A percentile compares a stretch with the other conserved stretches of the same genome.
Conservation (phyloP, 2,113 vertebrate species). For the Gorilla gorilla region DNA sequence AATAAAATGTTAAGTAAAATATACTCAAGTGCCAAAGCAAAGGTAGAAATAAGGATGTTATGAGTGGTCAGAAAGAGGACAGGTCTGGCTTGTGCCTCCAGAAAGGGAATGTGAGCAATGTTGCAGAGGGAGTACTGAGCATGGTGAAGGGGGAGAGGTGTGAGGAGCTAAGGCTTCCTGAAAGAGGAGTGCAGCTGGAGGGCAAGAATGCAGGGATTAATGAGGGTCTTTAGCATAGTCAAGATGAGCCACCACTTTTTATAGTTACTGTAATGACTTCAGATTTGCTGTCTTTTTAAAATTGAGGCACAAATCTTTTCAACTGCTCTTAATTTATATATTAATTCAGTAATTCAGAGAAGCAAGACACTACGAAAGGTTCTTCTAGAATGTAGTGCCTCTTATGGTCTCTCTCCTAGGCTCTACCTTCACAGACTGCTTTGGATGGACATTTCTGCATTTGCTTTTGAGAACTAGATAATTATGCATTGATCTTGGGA, state of each 20-base stretch:
- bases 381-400: not conserved
- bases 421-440: not conserved
- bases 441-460: not conserved
- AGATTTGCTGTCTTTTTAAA: not conserved
- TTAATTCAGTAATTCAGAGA: not conserved
- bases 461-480: constrained; percentile 27
- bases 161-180: not conserved
- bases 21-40: not conserved
- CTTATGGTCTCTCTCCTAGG: not conserved
- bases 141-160: accelerated
- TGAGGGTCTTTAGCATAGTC: not conserved
- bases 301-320: not conserved
- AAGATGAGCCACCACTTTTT: not conserved
- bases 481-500: not conserved
- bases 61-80: not conserved
- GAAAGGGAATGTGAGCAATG: not conserved
- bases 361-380: not conserved
- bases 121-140: not conserved
- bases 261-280: not conserved
- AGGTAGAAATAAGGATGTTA: not conserved
- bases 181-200: not conserved
- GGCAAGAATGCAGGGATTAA: not conserved
- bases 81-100: not conserved
- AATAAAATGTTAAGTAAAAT: not conserved
- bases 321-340: not conserved